These are phyloP conservation scores for Marcusenius ussheri DNA, from an alignment of 2,113 vertebrate species.

Conservation along the genomic window DNA sequence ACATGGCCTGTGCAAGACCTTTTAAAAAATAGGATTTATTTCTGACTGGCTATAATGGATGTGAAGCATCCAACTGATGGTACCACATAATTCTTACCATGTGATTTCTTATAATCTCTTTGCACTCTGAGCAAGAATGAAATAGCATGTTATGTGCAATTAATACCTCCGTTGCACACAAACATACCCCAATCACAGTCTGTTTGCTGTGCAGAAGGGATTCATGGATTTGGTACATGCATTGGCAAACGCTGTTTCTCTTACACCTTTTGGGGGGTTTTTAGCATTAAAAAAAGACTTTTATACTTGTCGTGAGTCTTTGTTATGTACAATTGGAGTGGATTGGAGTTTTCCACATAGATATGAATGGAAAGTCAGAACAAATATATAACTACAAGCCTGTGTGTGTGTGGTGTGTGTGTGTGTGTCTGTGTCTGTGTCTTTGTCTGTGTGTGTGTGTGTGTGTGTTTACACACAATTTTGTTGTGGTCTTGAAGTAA, in stretches of 20 bases:
- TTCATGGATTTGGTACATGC: background rate
- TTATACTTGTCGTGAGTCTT: no score
- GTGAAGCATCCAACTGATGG: background rate
- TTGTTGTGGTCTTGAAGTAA: background rate
- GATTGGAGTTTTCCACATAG: no score
- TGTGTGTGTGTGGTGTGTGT: no score
- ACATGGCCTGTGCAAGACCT: background rate
- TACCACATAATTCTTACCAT: background rate
- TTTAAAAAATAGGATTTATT: background rate
- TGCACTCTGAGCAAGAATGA: background rate
- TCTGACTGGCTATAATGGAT: background rate
- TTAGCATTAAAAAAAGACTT: no score
- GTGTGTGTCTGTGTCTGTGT: background rate
- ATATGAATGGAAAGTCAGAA: no score
- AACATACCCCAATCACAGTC: background rate
- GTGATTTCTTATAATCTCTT: background rate
- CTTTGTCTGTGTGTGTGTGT: no score
- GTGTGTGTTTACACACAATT: background rate
- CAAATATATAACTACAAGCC: no score
- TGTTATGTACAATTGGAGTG: no score
- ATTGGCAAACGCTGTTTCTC: background rate
- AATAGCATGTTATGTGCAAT: background rate
- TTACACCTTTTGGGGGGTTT: background rate
- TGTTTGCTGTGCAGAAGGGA: background rate
- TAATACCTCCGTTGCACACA: background rate